Percentiles rank a stretch among this genome's conserved stretches.
Evolutionary conservation across 2,888 invertebrate species (phyloP).

Genomic region (Drepana falcataria): DNA sequence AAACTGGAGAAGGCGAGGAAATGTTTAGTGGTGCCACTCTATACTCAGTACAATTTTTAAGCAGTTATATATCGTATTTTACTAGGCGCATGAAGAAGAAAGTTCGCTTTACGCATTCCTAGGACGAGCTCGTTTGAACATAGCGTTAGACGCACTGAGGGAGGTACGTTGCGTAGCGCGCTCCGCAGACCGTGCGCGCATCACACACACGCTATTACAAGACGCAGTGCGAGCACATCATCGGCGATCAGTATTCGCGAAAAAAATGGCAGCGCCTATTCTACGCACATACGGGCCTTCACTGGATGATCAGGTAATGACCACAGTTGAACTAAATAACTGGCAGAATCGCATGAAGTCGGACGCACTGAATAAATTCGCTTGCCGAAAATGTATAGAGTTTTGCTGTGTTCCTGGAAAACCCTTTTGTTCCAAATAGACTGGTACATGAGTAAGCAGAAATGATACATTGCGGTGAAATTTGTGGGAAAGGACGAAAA

Average conservation of each 20-base stretch:
- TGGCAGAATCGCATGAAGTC: too few relatives aligned
- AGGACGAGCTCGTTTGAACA: conserved; percentile 50
- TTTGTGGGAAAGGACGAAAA: too few relatives aligned
- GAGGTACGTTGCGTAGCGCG: conserved; percentile 51
- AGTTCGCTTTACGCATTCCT: conserved; percentile 52
- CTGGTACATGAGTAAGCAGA: too few relatives aligned
- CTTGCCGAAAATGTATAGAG: too few relatives aligned
- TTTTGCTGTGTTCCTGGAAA: too few relatives aligned
- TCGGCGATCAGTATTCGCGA: conserved; percentile 25
- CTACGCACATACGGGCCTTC: conserved; percentile 44
- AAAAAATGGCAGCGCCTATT: conserved; percentile 23
- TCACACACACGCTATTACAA: conserved; percentile 35
- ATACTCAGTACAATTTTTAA: too few relatives aligned
- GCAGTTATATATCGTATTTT: not conserved
- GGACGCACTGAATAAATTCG: too few relatives aligned
- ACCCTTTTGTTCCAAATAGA: too few relatives aligned
- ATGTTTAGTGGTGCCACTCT: too few relatives aligned
- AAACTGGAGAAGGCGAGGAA: too few relatives aligned
- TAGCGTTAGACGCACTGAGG: conserved; percentile 55
- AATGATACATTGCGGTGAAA: not conserved
- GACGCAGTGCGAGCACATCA: conserved; percentile 55
- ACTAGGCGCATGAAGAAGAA: conserved; percentile 43
- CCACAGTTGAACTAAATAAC: not conserved
- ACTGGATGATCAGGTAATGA: conserved; percentile 48
- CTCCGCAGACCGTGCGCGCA: conserved; percentile 38